Evolutionary conservation across 2,113 vertebrate species (phyloP).

Genomic region (Pituophis catenifer): DNA sequence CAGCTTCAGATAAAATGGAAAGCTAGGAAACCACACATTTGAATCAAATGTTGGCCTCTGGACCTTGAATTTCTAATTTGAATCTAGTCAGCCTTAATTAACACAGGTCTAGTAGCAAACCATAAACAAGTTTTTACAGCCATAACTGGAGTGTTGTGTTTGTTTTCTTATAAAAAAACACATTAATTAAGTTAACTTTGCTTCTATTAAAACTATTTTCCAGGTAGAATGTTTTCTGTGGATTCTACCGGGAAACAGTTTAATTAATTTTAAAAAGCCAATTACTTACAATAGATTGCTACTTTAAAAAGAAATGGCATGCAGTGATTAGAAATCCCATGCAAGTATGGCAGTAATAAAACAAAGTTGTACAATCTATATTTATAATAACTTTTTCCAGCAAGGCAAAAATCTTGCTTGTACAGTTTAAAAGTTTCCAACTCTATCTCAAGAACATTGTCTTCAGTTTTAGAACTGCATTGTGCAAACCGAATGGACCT

Average conservation of each 20-base stretch:
- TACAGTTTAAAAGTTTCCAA: not conserved
- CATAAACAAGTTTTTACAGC: not conserved
- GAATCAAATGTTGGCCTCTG: not conserved
- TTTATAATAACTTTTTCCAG: not conserved
- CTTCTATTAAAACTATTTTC: not conserved
- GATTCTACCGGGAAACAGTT: not conserved
- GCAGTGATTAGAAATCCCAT: not conserved
- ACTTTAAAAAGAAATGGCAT: not conserved
- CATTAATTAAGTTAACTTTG: not conserved
- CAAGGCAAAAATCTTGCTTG: not conserved
- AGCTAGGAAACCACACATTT: not conserved
- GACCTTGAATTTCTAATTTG: not conserved
- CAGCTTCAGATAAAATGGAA: not conserved
- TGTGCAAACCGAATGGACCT: slow-evolving; percentile 53
- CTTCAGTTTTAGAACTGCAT: slow-evolving; percentile 35
- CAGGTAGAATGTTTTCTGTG: not conserved
- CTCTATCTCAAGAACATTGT: not conserved
- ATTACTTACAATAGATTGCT: not conserved
- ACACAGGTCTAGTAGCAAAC: not conserved
- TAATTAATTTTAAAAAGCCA: not conserved
- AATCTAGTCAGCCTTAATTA: not conserved
- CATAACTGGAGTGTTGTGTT: not conserved
- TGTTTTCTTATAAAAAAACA: not conserved
- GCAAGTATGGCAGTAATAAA: not conserved
- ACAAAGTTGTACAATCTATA: not conserved